These are phyloP conservation scores for Chaetops frenatus DNA, from an alignment of 2,113 vertebrate genomes.

Conservation along the genomic window DNA sequence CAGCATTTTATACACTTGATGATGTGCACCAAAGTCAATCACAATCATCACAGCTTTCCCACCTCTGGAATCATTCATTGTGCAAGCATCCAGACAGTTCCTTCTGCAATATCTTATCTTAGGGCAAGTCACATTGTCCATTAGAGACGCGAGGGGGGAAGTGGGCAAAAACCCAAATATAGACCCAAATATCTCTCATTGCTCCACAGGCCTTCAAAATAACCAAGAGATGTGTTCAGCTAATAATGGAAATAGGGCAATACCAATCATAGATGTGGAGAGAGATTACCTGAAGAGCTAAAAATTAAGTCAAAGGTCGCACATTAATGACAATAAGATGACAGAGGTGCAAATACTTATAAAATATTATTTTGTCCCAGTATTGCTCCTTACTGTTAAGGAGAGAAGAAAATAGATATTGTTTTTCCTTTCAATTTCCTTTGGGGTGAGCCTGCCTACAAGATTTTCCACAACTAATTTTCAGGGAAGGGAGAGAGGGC, in stretches of 20 bases:
- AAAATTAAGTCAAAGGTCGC: neutral
- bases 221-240: neutral
- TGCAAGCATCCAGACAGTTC: neutral
- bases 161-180: neutral
- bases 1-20: neutral
- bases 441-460: neutral
- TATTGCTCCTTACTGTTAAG: neutral
- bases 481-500: neutral
- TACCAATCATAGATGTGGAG: neutral
- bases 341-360: neutral
- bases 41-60: neutral
- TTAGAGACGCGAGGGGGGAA: accelerated
- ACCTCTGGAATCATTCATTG: neutral
- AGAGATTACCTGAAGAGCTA: neutral
- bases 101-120: neutral
- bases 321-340: neutral
- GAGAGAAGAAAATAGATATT: neutral
- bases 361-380: neutral
- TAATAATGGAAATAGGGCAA: neutral
- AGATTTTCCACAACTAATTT: neutral
- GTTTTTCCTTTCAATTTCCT: neutral
- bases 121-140: neutral
- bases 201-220: neutral
- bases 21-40: neutral
- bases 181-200: accelerated